Conservation (phyloP, 2,888 invertebrate genomes). For the Drosophila emarginata region DNA sequence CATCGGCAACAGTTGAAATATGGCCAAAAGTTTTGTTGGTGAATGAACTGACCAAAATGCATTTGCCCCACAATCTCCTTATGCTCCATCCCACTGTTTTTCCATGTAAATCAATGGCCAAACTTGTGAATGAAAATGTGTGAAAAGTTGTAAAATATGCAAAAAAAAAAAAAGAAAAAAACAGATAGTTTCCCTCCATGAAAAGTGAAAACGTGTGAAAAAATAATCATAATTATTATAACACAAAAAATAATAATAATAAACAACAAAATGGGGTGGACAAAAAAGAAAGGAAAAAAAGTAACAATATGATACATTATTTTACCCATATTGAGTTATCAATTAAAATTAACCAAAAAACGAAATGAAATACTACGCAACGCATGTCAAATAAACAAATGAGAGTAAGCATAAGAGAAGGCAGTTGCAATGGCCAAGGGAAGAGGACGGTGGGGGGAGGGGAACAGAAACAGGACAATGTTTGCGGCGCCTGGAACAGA, state of each 20-base stretch:
- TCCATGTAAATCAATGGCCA: slow-evolving; percentile 45
- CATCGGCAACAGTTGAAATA: slow-evolving; percentile 60
- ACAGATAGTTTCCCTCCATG: background rate
- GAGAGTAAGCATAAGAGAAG: background rate
- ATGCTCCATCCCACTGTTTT: background rate
- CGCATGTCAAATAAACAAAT: slow-evolving; percentile 32
- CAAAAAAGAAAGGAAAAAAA: slow-evolving; percentile 15
- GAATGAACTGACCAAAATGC: slow-evolving; percentile 32
- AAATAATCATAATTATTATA: slow-evolving; percentile 21
- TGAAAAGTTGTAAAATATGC: slow-evolving; percentile 37
- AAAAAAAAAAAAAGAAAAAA: slow-evolving; percentile 5
- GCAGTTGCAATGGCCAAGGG: too few relatives aligned
- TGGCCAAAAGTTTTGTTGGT: slow-evolving; percentile 47
- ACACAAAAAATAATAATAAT: slow-evolving; percentile 37
- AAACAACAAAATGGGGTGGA: slow-evolving; percentile 31
- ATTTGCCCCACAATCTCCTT: too few relatives aligned
- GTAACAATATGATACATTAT: slow-evolving; percentile 46
- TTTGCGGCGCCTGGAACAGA: slow-evolving; percentile 22
- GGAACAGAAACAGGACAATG: slow-evolving; percentile 41
- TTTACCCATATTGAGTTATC: slow-evolving; percentile 69
- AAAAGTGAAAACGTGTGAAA: slow-evolving; percentile 63
- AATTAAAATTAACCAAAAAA: slow-evolving; percentile 79
- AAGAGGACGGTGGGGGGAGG: too few relatives aligned
- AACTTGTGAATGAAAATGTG: slow-evolving; percentile 67
- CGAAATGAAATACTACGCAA: slow-evolving; percentile 54